Percentiles rank a stretch among this genome's conserved stretches.
phyloP scores from a whole-genome alignment of 2,888 invertebrate genomes.

The Ennomos fuscantarius region DNA sequence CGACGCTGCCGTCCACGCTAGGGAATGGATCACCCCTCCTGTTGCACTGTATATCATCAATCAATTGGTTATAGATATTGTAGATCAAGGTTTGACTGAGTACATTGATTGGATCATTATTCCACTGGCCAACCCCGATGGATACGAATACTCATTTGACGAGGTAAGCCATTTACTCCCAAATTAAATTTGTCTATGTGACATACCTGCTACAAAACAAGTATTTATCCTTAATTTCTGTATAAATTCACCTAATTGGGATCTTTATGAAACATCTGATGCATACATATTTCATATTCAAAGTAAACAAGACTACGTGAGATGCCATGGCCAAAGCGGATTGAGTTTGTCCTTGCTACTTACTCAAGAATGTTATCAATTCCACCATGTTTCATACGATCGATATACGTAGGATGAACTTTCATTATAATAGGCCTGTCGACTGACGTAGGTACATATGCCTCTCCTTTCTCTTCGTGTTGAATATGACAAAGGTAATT shows the following conservation, averaged over 20 bases:
- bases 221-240: constrained; percentile 3
- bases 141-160: constrained; percentile 87
- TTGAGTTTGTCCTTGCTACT: constrained; percentile 15
- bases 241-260: constrained; percentile 28
- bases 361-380: background rate
- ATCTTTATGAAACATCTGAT: constrained; percentile 19
- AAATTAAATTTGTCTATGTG: too few relatives aligned
- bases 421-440: too few relatives aligned
- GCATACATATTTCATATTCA: constrained; percentile 23
- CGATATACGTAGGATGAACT: too few relatives aligned
- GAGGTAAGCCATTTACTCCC: constrained; percentile 58
- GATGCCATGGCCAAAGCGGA: constrained; percentile 20
- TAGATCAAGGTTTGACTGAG: constrained; percentile 77
- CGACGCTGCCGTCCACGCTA: constrained; percentile 87
- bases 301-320: constrained; percentile 32
- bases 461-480: too few relatives aligned
- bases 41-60: constrained; percentile 88
- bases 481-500: too few relatives aligned
- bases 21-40: constrained; percentile 90
- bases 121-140: constrained; percentile 90
- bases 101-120: constrained; percentile 88
- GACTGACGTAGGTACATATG: too few relatives aligned
- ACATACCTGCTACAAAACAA: constrained; percentile 8
- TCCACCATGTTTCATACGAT: background rate
- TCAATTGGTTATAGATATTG: constrained; percentile 85